phyloP scores from a whole-genome alignment of 2,888 invertebrate genomes.

The Sarcophaga carnaria region DNA sequence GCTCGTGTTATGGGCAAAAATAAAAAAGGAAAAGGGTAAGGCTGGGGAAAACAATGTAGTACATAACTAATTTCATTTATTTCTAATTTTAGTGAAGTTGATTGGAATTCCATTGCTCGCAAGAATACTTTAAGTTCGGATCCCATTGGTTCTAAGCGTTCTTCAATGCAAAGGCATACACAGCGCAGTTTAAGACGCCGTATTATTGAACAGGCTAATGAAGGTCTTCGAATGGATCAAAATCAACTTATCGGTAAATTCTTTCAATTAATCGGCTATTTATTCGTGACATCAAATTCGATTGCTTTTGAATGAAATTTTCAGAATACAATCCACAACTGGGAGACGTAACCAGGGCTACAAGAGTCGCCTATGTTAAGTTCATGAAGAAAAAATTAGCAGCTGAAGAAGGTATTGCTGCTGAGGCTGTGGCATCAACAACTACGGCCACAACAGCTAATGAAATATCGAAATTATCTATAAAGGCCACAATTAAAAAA shows the following conservation, averaged over 20 bases:
- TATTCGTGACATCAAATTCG: neutral
- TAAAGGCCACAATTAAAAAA: conserved; percentile 8
- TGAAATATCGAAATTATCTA: conserved; percentile 40
- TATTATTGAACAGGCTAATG: conserved; percentile 86
- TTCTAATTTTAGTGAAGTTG: conserved; percentile 79
- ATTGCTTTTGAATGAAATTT: neutral
- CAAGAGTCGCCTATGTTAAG: conserved; percentile 92
- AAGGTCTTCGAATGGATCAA: conserved; percentile 87
- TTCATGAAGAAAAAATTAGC: conserved; percentile 90
- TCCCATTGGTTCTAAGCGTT: conserved; percentile 90
- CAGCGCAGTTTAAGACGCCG: conserved; percentile 88
- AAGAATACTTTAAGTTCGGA: conserved; percentile 87
- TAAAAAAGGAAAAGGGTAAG: conserved; percentile 80
- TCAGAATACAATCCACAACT: conserved; percentile 91
- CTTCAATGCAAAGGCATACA: conserved; percentile 85
- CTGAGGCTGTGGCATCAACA: conserved; percentile 36
- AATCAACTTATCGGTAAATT: conserved; percentile 86
- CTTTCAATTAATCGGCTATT: neutral
- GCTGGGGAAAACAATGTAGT: neutral
- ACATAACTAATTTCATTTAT: neutral
- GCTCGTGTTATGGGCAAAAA: conserved; percentile 89
- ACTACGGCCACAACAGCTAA: conserved; percentile 50
- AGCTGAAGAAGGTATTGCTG: conserved; percentile 73
- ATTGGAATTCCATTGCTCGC: conserved; percentile 93
- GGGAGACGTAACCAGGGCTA: conserved; percentile 88